Evolutionary conservation across 2,113 vertebrate genomes (phyloP).

Genomic region (Hippocampus abdominalis): DNA sequence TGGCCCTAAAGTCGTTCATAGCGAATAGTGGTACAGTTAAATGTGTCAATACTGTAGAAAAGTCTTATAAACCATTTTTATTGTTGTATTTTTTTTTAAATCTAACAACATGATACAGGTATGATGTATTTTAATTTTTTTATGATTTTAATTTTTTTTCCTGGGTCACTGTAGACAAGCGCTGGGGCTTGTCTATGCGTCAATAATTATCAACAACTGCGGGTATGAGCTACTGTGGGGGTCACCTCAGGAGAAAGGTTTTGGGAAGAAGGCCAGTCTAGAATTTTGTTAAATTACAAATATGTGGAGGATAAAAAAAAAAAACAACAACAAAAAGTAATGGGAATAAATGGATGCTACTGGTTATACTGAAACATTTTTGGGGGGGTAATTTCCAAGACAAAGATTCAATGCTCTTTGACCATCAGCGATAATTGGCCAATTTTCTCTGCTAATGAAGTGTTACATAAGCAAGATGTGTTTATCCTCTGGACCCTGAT

Average conservation of each 20-base stretch:
- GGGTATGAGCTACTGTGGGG: not conserved
- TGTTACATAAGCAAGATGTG: conserved; percentile 56
- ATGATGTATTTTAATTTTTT: too few species aligned
- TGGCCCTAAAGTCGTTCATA: conserved; percentile 6
- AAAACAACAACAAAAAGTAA: too few species aligned
- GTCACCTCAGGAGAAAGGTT: not conserved
- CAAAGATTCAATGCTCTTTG: conserved; percentile 22
- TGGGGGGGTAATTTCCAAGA: not conserved
- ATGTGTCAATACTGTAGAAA: too few species aligned
- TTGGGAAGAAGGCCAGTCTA: not conserved
- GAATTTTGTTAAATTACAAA: not conserved
- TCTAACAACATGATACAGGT: too few species aligned
- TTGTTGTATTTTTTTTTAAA: too few species aligned
- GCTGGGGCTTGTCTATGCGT: too few species aligned
- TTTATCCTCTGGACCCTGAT: conserved; percentile 71
- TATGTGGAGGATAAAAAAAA: too few species aligned
- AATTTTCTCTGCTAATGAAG: conserved; percentile 68
- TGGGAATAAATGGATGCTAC: not conserved
- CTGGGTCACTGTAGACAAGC: too few species aligned
- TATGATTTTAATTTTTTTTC: too few species aligned
- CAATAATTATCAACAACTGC: not conserved
- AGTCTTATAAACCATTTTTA: too few species aligned
- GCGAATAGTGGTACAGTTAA: not conserved
- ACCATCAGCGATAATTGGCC: conserved; percentile 39
- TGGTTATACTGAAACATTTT: not conserved